Base-by-base conservation (phyloP, 2,797 vertebrate species). In the Sciaenops ocellatus region DNA sequence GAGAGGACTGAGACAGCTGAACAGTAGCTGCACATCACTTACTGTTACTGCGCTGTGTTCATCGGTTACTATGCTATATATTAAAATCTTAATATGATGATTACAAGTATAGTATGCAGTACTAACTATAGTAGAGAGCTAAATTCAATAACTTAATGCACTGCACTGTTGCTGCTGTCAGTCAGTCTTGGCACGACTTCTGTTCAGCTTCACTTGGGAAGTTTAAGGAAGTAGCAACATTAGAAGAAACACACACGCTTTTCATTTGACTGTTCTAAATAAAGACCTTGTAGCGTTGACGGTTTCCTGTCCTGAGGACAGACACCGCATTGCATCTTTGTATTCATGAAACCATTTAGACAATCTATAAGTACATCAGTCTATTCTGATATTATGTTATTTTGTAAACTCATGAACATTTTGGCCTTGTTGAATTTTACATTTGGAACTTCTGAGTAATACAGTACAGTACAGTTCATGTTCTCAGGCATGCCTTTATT, bases 151-250 rank as follows among this genome's bases (percentile, higher is more conserved):
- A 15, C 3, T 5, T 55, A 20, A 28, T 8, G 20, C 5, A 13
- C 16, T 9, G 9, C 2, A 34, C 26, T 64, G 17, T 38, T 34
- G 41, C n/a, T 66, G 11, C 48, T 55, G 3, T 55, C 50, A 0
- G 34, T 8, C n/a, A 17, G 30, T 11, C 52, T 55, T 17, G 34
- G 1, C 7, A 3, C 6, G 17, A 1, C 11, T 17, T 26, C 11
- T 38, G 5, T 64, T 2, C 52, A 46, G 30, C 56, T 48, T 42
- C 26, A 62, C 5, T 24, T 7, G 6, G 16, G 1, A 68, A n/a
- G 6, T 47, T 2, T 24, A 26, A 66, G 76, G 80, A 83, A 83
- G 61, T 51, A 51, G 3, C 30, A 70, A 0, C n/a, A 12, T 3
- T 16, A 42, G 30, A 1, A 41, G 2, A 54, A 3, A 18, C n/a